Evolutionary conservation across 2,888 invertebrate species (phyloP), one percentile per base, ranked within the genome.

Genomic region (Sicus ferrugineus): DNA sequence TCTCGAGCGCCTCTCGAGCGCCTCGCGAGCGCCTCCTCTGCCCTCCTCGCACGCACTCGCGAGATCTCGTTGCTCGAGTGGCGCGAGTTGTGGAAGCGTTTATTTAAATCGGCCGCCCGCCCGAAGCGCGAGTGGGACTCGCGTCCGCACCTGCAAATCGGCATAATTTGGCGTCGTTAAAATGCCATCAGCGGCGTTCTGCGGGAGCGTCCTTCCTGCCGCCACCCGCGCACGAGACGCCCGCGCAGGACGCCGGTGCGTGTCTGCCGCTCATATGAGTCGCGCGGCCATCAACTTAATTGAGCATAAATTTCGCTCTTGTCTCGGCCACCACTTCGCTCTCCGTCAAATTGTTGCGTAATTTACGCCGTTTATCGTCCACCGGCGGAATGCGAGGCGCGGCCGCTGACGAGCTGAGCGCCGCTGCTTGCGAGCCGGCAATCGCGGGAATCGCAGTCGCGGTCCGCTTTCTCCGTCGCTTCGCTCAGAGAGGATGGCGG

Each of bases 281-380:
- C 38, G 42, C 30, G 56, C 46, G 54, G 30, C 62, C 56, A 69
- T 69, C 61, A 69, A 56, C 42, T 58, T 63, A 63, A 69, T 69
- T 69, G 62, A 64, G 64, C 69, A 69, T 69, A 63, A 64, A 69
- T 69, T 52, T 50, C 68, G 61, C 68, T 48, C 59, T 58, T 48
- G 31, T 59, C 68, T 54, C 23, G n/a, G 31, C 58, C 46, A 58
- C 46, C 56, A 58, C 46, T 67, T 58, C 67, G 23, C 58, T 58
- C 52, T 65, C 26, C 34, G 38, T 23, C 52, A 62, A 67, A 68
- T 68, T 61, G 54, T 54, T 34, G 58, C 69, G 58, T 69, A 64
- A 63, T 69, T 64, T 64, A 58, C 56, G 56, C 56, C 52, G 48
- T 64, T 64, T 63, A 56, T 62, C 34, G 34, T 26, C 54, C 42